These are phyloP conservation scores for Characodon lateralis DNA, from an alignment of 2,797 vertebrate genomes.

Conservation along the genomic window DNA sequence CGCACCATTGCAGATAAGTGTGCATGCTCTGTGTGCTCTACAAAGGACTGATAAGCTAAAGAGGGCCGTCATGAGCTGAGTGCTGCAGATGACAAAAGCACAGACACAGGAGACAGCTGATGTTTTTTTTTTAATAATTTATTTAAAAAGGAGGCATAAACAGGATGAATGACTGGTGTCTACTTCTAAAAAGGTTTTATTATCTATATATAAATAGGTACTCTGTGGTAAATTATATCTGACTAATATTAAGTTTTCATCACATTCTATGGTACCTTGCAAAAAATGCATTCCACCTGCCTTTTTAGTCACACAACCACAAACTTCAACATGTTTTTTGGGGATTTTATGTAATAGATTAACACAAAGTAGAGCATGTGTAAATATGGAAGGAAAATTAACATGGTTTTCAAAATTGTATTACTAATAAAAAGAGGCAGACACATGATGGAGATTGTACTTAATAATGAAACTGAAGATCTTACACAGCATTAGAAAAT, in stretches of 20 bases:
- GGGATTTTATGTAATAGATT: neutral
- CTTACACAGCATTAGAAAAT: too few species aligned
- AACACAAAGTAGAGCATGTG: neutral
- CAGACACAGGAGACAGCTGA: slow-evolving; percentile 7
- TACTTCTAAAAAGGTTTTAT: neutral
- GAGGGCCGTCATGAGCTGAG: slow-evolving; percentile 21
- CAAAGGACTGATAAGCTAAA: slow-evolving; percentile 64
- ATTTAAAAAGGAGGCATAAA: neutral
- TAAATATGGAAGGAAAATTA: neutral
- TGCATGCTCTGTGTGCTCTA: slow-evolving; percentile 48
- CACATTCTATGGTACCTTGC: neutral
- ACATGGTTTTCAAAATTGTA: neutral
- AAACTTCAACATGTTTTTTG: neutral
- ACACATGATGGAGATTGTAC: too few species aligned
- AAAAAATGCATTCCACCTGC: neutral
- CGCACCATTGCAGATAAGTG: slow-evolving; percentile 72
- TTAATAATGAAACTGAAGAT: too few species aligned
- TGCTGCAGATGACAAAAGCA: slow-evolving; percentile 15
- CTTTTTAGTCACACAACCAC: neutral
- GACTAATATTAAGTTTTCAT: neutral
- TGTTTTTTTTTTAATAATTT: slow-evolving; percentile 20
- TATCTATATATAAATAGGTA: too few species aligned
- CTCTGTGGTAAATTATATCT: neutral
- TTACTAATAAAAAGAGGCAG: neutral
- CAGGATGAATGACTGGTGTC: neutral